Evolutionary conservation across 2,888 invertebrate genomes (phyloP).

Genomic region (Lutraria lutraria): DNA sequence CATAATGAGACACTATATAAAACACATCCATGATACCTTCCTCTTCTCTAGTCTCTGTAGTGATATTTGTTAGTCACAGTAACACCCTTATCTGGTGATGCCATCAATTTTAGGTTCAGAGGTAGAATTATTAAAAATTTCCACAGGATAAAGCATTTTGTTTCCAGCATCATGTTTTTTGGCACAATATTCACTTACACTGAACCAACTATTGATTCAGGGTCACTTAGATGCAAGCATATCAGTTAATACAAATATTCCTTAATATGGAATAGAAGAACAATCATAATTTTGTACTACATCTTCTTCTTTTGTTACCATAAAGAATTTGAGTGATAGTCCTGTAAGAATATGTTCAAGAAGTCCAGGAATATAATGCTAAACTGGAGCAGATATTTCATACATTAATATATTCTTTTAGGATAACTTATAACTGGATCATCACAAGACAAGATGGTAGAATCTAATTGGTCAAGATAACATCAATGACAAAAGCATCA

Average conservation of each 20-base stretch:
- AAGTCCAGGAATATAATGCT: background rate
- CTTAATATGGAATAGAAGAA: background rate
- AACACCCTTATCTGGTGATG: background rate
- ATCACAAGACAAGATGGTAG: constrained; percentile 38
- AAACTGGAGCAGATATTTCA: constrained; percentile 8
- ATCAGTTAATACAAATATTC: background rate
- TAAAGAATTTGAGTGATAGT: background rate
- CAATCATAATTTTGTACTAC: background rate
- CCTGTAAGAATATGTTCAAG: background rate
- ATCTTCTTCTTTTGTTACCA: constrained; percentile 1
- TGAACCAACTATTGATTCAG: background rate
- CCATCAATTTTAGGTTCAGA: background rate
- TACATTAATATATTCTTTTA: constrained; percentile 37
- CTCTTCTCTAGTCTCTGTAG: background rate
- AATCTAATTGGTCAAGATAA: constrained; percentile 43
- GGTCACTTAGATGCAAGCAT: background rate
- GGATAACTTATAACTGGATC: constrained; percentile 25
- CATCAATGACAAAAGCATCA: constrained; percentile 6
- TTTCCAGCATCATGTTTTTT: background rate
- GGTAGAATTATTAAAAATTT: background rate
- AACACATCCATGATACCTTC: constrained; percentile 1
- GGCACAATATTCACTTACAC: background rate
- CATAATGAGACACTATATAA: constrained; percentile 4
- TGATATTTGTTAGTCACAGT: background rate
- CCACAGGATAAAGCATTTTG: background rate